These are phyloP conservation scores for Eulemur albifrons DNA, from an alignment of 2,797 vertebrate genomes.

Conservation along the genomic window DNA sequence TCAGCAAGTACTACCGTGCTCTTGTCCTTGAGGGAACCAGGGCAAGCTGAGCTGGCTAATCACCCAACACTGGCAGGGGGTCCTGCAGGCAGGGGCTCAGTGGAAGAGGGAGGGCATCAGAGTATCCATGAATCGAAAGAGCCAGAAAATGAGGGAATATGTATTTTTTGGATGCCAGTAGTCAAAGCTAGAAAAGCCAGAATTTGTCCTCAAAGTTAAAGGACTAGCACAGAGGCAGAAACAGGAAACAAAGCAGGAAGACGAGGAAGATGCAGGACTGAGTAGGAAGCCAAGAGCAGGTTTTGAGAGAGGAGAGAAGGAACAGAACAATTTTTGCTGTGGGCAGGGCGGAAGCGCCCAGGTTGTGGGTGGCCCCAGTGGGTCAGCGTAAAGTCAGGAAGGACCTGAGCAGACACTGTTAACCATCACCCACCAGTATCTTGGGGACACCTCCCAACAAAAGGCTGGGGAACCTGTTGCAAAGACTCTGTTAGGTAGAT, in stretches of 20 bases:
- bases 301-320: background rate
- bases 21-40: background rate
- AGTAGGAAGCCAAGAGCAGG: background rate
- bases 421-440: background rate
- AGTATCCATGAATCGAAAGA: background rate
- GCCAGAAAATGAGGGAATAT: background rate
- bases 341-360: background rate
- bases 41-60: background rate
- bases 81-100: background rate
- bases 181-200: background rate
- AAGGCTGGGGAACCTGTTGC: background rate
- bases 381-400: background rate
- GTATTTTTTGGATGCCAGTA: background rate
- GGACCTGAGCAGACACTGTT: background rate
- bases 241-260: background rate
- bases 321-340: background rate
- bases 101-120: background rate
- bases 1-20: background rate
- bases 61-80: accelerated
- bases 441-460: background rate
- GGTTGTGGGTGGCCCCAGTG: background rate
- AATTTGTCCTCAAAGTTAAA: background rate
- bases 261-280: background rate
- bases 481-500: background rate
- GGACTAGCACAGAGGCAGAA: background rate